Evolutionary conservation across 2,797 vertebrate genomes (phyloP), one percentile per base, ranked within the genome.

Genomic region (Hephaestus fuliginosus): DNA sequence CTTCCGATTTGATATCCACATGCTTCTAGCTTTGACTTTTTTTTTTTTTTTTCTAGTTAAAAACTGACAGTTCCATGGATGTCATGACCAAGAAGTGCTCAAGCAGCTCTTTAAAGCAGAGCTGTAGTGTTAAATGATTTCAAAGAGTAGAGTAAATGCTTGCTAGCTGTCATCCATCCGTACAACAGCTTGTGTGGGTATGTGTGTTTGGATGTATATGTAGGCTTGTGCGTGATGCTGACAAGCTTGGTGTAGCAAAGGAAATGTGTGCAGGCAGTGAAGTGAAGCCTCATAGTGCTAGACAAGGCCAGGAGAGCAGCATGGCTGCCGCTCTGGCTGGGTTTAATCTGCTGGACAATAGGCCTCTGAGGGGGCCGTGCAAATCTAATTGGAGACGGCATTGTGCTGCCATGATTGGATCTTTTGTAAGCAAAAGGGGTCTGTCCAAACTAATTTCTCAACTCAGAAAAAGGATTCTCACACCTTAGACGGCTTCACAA

Each of bases 361-460:
- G 81, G 57, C 79, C 86, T 85, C 79, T 5, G 58, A 82, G 79
- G 39, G 65, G 64, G 71, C 85, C 86, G 75, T 86, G 88, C 78
- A 85, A 92, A 91, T 91, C 89, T 89, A 93, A 93, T 93, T 91
- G 89, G 90, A 89, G 88, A 82, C 80, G 41, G 80, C 81, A 90
- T 92, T 88, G 85, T 87, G 82, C 69, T 69, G 76, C 82, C 76
- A 77, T 89, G 90, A 93, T 89, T 89, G 87, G 85, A 83, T 88
- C 76, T 65, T 88, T 91, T 88, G 86, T 91, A 85, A 83, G 72
- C 18, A 18, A 82, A 66, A 80, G 64, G 69, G 76, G 67, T 82
- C 86, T 88, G 92, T 91, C 92, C 71, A 91, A 90, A 89, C 84
- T 84, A 9, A 87, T 87, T 93, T 84, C 79, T 79, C 78, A 72